Conservation (phyloP, 2,888 invertebrate genomes). For the Callyntrura guangdongensis region DNA sequence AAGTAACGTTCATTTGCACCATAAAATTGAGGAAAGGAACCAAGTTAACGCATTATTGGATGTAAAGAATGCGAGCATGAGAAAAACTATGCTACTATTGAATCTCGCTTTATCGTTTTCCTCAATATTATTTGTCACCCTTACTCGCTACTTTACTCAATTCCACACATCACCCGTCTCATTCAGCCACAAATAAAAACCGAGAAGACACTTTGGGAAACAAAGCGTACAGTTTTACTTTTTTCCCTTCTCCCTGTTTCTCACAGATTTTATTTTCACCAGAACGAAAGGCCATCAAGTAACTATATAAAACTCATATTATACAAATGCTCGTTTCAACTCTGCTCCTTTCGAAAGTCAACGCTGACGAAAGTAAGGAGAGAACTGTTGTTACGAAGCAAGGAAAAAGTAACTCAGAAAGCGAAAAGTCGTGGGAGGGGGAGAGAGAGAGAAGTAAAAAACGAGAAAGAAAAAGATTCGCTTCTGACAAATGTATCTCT, state of each 20-base stretch:
- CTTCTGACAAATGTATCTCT: constrained; percentile 73
- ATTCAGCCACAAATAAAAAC: constrained; percentile 78
- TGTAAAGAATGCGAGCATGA: constrained; percentile 83
- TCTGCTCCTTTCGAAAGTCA: background rate
- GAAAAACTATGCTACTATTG: constrained; percentile 83
- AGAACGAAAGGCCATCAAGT: constrained; percentile 32
- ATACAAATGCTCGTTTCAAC: constrained; percentile 44
- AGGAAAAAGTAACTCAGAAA: background rate
- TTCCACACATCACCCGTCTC: constrained; percentile 79
- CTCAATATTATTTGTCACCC: constrained; percentile 84
- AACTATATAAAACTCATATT: constrained; percentile 61
- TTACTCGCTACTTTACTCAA: constrained; percentile 80
- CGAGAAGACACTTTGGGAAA: constrained; percentile 71
- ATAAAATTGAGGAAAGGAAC: constrained; percentile 68
- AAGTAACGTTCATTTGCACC: constrained; percentile 69
- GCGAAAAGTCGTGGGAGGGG: background rate
- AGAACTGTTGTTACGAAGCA: background rate
- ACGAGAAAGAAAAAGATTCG: constrained; percentile 62
- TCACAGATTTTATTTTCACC: constrained; percentile 61
- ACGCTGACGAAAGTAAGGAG: background rate
- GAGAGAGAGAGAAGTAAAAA: constrained; percentile 47
- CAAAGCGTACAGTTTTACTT: constrained; percentile 66
- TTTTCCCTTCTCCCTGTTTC: constrained; percentile 32
- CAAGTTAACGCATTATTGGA: constrained; percentile 84
- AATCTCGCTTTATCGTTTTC: constrained; percentile 84